Percentiles rank a stretch among this genome's conserved stretches.
phyloP scores from a whole-genome alignment of 2,113 vertebrate genomes.

The Terrapene triunguis region DNA sequence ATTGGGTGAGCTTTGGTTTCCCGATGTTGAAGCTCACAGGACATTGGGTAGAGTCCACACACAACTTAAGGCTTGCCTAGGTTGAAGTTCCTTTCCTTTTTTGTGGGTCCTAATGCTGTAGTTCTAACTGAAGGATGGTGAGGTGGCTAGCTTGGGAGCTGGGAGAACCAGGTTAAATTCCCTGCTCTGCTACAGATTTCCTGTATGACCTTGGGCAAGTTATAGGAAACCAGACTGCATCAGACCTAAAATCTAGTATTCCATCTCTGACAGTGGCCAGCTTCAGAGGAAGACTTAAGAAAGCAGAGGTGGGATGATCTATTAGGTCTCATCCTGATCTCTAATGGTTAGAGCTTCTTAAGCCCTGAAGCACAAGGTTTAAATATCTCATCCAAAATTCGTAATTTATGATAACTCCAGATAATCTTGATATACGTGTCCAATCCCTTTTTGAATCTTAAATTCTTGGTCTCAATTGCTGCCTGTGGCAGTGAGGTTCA shows the following conservation, averaged over 20 bases:
- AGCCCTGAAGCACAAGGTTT: not conserved
- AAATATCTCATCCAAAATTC: conserved; percentile 1
- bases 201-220: not conserved
- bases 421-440: not conserved
- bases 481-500: not conserved
- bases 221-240: not conserved
- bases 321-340: not conserved
- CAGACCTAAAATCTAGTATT: not conserved
- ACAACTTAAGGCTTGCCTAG: not conserved
- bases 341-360: not conserved
- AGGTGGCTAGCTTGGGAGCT: not conserved
- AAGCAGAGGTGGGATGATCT: not conserved
- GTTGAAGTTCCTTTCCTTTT: not conserved
- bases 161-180: not conserved
- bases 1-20: not conserved
- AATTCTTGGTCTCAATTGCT: conserved; percentile 1
- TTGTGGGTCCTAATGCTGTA: not conserved
- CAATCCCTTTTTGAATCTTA: not conserved
- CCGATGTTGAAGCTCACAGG: not conserved
- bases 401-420: not conserved
- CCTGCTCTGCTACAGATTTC: not conserved
- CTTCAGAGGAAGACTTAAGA: not conserved
- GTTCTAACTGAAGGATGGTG: not conserved
- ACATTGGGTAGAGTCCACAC: not conserved
- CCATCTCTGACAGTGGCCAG: not conserved